Evolutionary conservation across 2,888 invertebrate genomes (phyloP), one percentile per base, ranked within the genome.

Genomic region (Diaphora mendica): DNA sequence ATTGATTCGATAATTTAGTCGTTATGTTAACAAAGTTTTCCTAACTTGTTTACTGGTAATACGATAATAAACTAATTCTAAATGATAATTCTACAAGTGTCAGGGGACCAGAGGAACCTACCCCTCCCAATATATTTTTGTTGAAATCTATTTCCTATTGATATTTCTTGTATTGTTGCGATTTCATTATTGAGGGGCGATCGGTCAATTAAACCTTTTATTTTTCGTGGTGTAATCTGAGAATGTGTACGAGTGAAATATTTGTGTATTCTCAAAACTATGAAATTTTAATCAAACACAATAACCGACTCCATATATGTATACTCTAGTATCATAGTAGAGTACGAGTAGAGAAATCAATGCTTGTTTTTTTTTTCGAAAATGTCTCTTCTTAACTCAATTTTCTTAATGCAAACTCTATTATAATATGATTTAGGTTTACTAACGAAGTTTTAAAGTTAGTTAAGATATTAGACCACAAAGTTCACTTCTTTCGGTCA

Each of bases 111-210:
- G 7, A 44, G 48, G 75, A 78, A n/a, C 20, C 23, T 51, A 76
- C 86, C 87, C 87, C 82, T 81, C 77, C 74, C 76, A 79, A 81
- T 77, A 82, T 39, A 83, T 84, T 84, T 85, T 87, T 83, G 82
- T 77, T 74, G 77, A 82, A 87, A 85, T 87, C 85, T 84, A 81
- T 84, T 80, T 77, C 79, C 82, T 85, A 88, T 88, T 83, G 86
- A 82, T 85, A 87, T 87, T 88, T 83, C 82, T 86, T 86, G 83
- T 82, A 76, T 77, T 80, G 66, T 64, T 64, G 74, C 82, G 79
- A 86, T 85, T 84, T 71, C 73, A 73, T 82, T 83, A 79, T 79
- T 78, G 66, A 77, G 82, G 87, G 86, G 85, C 81, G 82, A 79
- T 73, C 75, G 77, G 73, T 76, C 72, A 81, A 86, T 83, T 85